Percentiles rank a stretch among this genome's conserved stretches.
phyloP scores from a whole-genome alignment of 2,113 vertebrate genomes.

The Varanus salvator region DNA sequence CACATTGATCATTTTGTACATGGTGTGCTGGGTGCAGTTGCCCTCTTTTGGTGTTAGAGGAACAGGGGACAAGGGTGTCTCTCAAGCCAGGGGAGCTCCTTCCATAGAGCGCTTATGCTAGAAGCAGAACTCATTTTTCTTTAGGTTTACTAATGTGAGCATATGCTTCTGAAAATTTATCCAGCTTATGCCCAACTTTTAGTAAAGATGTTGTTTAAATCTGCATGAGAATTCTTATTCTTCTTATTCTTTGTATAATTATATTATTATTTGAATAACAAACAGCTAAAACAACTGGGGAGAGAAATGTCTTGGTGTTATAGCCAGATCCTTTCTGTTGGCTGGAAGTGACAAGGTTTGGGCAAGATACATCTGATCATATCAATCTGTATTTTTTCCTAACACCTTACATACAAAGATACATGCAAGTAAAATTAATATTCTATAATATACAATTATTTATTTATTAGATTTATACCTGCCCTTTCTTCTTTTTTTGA shows the following conservation, averaged over 20 bases:
- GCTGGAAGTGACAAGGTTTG: constrained; percentile 8
- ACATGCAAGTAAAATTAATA: not conserved
- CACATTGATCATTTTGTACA: constrained; percentile 52
- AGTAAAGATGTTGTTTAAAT: not conserved
- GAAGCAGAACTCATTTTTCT: not conserved
- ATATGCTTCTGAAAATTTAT: not conserved
- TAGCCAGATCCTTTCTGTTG: not conserved
- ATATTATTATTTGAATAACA: not conserved
- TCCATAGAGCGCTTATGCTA: not conserved
- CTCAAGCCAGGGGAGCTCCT: not conserved
- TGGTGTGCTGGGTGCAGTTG: not conserved
- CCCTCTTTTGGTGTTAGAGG: not conserved
- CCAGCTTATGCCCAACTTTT: not conserved
- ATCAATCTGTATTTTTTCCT: not conserved
- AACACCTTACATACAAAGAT: not conserved
- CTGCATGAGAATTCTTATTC: not conserved
- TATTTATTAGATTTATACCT: too few species aligned
- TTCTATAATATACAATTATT: not conserved
- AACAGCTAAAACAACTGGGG: not conserved
- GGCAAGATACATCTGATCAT: not conserved
- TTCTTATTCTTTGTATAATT: too few species aligned
- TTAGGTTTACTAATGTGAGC: not conserved
- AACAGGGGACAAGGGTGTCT: not conserved
- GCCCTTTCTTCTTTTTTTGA: too few species aligned
- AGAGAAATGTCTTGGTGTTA: not conserved